phyloP scores from a whole-genome alignment of 2,888 invertebrate genomes.

The Alviniconcha strummeri region DNA sequence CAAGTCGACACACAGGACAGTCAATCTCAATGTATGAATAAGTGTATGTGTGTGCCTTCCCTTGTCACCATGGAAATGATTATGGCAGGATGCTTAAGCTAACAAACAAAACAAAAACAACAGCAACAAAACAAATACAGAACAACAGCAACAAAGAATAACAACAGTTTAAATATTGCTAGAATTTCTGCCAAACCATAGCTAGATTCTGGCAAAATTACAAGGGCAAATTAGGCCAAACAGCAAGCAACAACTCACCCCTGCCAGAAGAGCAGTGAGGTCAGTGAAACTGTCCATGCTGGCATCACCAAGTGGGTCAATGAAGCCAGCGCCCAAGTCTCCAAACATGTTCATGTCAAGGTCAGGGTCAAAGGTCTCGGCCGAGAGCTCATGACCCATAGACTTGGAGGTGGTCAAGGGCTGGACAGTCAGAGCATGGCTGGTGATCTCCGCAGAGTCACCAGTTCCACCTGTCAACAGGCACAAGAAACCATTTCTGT shows the following conservation, averaged over 20 bases:
- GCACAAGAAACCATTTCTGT: neutral
- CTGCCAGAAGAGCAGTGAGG: conserved; percentile 54
- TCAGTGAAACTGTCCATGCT: conserved; percentile 62
- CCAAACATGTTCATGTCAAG: conserved; percentile 11
- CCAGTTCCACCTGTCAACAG: conserved; percentile 38
- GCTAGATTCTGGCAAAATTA: too few species aligned
- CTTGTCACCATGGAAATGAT: too few species aligned
- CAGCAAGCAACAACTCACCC: conserved; percentile 40
- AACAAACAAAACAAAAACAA: neutral
- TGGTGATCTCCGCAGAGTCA: conserved; percentile 38
- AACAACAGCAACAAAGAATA: neutral
- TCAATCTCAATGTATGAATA: neutral
- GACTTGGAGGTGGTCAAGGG: neutral
- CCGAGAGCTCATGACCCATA: conserved; percentile 6
- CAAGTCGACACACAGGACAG: too few species aligned
- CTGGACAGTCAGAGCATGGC: conserved; percentile 17
- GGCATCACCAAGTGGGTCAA: conserved; percentile 44
- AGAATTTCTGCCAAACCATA: too few species aligned
- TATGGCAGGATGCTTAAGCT: too few species aligned
- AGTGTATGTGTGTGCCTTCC: neutral
- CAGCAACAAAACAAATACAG: neutral
- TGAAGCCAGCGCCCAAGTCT: conserved; percentile 28
- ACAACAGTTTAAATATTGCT: neutral
- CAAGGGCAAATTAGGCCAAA: neutral
- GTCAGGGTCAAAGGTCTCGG: conserved; percentile 1